Evolutionary conservation across 2,113 vertebrate genomes (phyloP).

Genomic region (Hypanus sabinus): DNA sequence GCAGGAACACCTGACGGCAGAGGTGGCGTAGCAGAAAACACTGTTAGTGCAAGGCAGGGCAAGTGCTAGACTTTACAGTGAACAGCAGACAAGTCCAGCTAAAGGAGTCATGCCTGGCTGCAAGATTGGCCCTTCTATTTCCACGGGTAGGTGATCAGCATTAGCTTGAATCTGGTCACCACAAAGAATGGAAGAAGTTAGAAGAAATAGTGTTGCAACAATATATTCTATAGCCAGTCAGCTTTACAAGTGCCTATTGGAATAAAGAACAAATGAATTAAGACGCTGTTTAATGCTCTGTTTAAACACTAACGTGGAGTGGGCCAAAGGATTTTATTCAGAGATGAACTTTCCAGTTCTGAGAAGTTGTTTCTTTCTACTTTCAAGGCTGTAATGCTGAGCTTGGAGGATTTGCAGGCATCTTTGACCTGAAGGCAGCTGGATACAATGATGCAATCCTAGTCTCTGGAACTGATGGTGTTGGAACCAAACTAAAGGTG

Average conservation of each 20-base stretch:
- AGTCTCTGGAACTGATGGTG: slow-evolving; percentile 89
- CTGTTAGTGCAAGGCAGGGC: too few species aligned
- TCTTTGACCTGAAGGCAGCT: slow-evolving; percentile 90
- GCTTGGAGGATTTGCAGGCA: slow-evolving; percentile 88
- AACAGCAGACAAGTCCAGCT: too few species aligned
- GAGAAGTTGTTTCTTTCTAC: slow-evolving; percentile 37
- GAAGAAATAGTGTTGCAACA: not conserved
- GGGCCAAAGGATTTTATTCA: not conserved
- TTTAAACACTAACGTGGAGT: not conserved
- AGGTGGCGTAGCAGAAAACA: too few species aligned
- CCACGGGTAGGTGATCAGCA: not conserved
- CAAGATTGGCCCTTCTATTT: not conserved
- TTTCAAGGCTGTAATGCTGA: slow-evolving; percentile 77
- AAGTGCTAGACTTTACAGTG: too few species aligned
- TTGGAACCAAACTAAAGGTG: slow-evolving; percentile 96
- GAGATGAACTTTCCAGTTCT: not conserved
- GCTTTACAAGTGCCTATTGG: not conserved
- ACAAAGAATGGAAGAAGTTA: not conserved
- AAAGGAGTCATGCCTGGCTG: too few species aligned
- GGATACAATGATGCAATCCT: slow-evolving; percentile 83
- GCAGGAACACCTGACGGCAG: too few species aligned
- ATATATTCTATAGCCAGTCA: too few species aligned
- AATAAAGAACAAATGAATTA: not conserved
- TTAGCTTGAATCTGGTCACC: not conserved
- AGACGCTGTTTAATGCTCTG: not conserved